Base-by-base conservation (phyloP, 2,888 invertebrate species). In the Desoria tigrina region DNA sequence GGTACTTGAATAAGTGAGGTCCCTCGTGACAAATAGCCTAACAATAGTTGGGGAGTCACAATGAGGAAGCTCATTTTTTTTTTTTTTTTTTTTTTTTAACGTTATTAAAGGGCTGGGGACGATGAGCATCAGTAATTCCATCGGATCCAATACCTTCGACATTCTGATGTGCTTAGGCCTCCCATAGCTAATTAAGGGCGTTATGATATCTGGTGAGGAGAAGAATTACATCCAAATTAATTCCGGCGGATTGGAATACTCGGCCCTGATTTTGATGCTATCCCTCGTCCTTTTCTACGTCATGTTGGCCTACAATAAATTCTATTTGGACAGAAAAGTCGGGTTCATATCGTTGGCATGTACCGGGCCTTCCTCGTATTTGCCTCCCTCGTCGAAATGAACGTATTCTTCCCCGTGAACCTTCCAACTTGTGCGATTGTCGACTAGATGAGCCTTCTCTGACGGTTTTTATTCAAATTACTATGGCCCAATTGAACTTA, bases 351-450 rank as follows among this genome's bases (percentile, higher is more conserved):
- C 92, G 78, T 84, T 94, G 71, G 84, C 89, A 72, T 92, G 87
- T 94, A 95, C 82, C 88, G 88, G 68, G 86, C 90, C 77, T 94
- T 94, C 80, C 86, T 94, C 71, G 86, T 92, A 61, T 84, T 94
- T 74, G 92, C 94, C 61, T 92, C 91, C 72, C 85, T 94, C 77
- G 94, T 93, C 78, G 94, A 94, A 83, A 86, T 94, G 78, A 94
- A 94, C 81, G 90, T 92, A 73, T 94, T 94, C 87, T 93, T 92
- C 84, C 88, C 87, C 77, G 91, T 94, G 77, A 94, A 93, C 82
- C 84, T 90, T 77, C 92, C 92, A 76, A 90, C 92, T 69, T 94
- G 94, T 82, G 32, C 4, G 32, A 32, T 32, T 32, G 6, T 32
- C 6, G 32, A 32, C 32, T 32, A n/a, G n/a, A n/a, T n/a, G n/a